phyloP scores from a whole-genome alignment of 2,113 vertebrate species.

The Capricornis sumatraensis region DNA sequence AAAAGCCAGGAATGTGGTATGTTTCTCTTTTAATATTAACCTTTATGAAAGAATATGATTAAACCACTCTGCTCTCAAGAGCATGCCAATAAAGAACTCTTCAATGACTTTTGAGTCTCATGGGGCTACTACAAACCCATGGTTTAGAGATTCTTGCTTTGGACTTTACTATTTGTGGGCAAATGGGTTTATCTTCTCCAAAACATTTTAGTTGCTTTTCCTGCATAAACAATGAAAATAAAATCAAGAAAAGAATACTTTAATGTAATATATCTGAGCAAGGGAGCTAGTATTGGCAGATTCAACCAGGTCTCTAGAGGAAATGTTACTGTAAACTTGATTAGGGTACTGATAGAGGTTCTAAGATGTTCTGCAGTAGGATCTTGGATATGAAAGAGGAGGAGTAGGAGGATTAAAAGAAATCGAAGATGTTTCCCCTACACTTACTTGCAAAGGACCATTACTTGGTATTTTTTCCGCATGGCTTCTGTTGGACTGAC shows the following conservation, averaged over 20 bases:
- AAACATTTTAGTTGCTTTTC: conserved; percentile 52
- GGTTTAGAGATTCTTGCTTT: conserved; percentile 47
- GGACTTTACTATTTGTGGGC: conserved; percentile 33
- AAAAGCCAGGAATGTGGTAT: neutral
- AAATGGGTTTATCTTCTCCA: conserved; percentile 53
- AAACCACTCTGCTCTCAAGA: conserved; percentile 22
- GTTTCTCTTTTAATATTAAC: conserved; percentile 61
- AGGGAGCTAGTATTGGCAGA: neutral
- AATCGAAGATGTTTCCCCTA: neutral
- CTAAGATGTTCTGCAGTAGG: neutral
- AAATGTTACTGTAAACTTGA: neutral
- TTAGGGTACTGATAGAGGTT: neutral
- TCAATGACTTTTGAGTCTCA: neutral
- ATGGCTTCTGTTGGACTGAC: neutral
- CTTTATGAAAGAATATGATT: conserved; percentile 39
- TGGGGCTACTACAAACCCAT: neutral
- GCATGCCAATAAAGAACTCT: neutral
- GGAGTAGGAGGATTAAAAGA: neutral
- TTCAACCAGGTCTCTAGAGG: neutral
- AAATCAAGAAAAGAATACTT: neutral
- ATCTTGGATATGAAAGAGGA: neutral
- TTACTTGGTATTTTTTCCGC: neutral
- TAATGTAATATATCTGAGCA: neutral
- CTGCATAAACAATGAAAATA: conserved; percentile 45
- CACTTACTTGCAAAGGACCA: neutral